A percentile compares a stretch with the other conserved stretches of the same genome.
These are phyloP conservation scores for rat (Rattus norvegicus) DNA, from an alignment of 2,113 vertebrate species.

Conservation along the genomic window GRCr8 NC_086035.1:12211001-12211500, in stretches of 20 bases:
- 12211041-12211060: not conserved
- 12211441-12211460: not conserved
- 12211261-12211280: not conserved
- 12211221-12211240: not conserved
- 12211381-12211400: not conserved
- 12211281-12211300: not conserved
- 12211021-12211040: not conserved
- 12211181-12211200: not conserved
- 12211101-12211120: not conserved
- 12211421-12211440: not conserved
- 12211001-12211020: accelerated
- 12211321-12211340: not conserved
- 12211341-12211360: not conserved
- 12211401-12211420: not conserved
- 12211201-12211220: too few species aligned
- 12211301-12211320: not conserved
- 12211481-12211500: not conserved
- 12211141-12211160: not conserved
- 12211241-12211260: accelerated
- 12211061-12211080: not conserved
- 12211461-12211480: not conserved
- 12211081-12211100: not conserved
- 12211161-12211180: not conserved
- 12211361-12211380: accelerated
- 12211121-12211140: not conserved